Conservation (phyloP, 1,140 invertebrate species). For the Apis dorsata region DNA sequence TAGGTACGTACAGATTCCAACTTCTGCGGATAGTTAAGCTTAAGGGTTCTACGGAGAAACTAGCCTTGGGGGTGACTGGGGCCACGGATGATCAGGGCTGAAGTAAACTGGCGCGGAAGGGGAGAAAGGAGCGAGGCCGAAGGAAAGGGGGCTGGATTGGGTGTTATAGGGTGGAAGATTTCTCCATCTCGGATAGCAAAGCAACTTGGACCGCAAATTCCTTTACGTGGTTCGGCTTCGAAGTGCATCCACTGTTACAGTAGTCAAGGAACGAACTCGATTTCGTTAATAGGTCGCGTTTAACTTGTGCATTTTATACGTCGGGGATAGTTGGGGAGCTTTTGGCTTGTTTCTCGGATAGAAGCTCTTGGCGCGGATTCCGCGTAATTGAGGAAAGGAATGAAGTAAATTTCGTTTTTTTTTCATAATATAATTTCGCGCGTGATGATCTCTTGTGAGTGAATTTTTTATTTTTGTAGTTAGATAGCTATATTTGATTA, state of each 20-base stretch:
- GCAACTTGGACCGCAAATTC: constrained; percentile 71
- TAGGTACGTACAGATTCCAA: constrained; percentile 69
- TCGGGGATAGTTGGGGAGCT: background rate
- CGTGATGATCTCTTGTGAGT: too few species aligned
- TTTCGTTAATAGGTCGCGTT: constrained; percentile 67
- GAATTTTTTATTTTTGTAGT: too few species aligned
- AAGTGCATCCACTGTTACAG: constrained; percentile 59
- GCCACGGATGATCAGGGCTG: constrained; percentile 68
- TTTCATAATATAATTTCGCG: background rate
- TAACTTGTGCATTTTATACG: constrained; percentile 53
- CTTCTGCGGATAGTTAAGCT: constrained; percentile 71
- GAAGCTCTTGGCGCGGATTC: constrained; percentile 1
- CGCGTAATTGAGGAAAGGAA: background rate
- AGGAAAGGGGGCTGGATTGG: constrained; percentile 41
- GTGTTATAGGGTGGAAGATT: constrained; percentile 62
- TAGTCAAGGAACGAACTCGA: constrained; percentile 61
- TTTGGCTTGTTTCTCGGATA: constrained; percentile 37
- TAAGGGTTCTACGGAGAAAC: constrained; percentile 70
- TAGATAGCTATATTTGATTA: too few species aligned
- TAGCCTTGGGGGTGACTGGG: constrained; percentile 68
- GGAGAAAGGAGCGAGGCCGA: constrained; percentile 4
- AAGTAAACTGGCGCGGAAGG: constrained; percentile 61
- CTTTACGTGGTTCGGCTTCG: constrained; percentile 62
- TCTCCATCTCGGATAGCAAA: constrained; percentile 64
- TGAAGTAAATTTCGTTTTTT: background rate